phyloP scores from a whole-genome alignment of 64 coral and sea anemone species.

The Platygyra sinensis region DNA sequence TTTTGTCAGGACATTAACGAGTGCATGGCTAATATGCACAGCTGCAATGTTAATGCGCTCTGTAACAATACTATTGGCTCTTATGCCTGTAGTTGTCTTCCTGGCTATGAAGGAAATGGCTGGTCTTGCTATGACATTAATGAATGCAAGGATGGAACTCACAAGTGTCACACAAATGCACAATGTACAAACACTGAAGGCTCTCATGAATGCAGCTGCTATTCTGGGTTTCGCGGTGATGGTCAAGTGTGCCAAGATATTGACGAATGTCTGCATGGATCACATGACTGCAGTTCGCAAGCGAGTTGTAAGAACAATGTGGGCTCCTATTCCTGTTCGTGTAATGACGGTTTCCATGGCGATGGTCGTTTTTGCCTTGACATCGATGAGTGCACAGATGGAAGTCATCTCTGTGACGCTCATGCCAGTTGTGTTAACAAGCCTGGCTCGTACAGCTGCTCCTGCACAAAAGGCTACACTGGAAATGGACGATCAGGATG shows the following conservation, averaged over 20 bases:
- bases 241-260: not conserved
- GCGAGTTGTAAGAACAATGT: not conserved
- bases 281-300: not conserved
- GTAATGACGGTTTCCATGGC: constrained; percentile 10
- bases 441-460: too few species aligned
- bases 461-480: too few species aligned
- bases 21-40: not conserved
- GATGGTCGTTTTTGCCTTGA: not conserved
- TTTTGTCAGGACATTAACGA: constrained; percentile 44
- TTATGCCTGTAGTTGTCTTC: constrained; percentile 12
- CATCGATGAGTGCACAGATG: not conserved
- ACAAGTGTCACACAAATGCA: constrained; percentile 13
- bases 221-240: constrained; percentile 1
- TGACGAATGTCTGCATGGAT: not conserved
- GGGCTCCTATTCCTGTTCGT: constrained; percentile 19
- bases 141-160: constrained; percentile 6
- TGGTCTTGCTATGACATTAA: constrained; percentile 19
- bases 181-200: constrained; percentile 4
- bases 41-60: constrained; percentile 10
- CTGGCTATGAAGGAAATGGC: not conserved
- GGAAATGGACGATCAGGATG: constrained; percentile 9
- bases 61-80: constrained; percentile 59
- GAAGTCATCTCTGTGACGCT: not conserved
- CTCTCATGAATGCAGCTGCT: constrained; percentile 6
- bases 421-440: not conserved